Percentiles rank a stretch among this genome's conserved stretches.
Evolutionary conservation across 37 sponge, comb jelly and placozoan species (phyloP).

Genomic region (Bolinopsis microptera): DNA sequence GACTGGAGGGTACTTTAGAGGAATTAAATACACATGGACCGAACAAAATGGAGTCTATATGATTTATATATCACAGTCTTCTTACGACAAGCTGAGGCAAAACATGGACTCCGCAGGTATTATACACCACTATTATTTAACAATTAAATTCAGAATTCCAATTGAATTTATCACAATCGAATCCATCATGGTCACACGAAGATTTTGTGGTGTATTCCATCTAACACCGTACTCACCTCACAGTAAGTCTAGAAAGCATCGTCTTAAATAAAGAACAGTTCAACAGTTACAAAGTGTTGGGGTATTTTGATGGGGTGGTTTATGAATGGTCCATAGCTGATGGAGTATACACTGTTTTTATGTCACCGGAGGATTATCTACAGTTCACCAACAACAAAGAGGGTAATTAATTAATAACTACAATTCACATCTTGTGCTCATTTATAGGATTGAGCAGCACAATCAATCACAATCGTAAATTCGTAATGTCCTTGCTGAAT

Average conservation of each 20-base stretch:
- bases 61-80: background rate
- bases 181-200: no score
- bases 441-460: no score
- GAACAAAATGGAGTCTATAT: background rate
- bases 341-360: background rate
- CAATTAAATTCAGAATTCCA: no score
- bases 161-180: no score
- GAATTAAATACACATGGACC: background rate
- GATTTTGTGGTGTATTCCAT: no score
- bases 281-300: background rate
- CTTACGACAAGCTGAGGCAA: background rate
- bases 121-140: no score
- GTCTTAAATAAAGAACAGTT: background rate
- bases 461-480: no score
- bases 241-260: background rate
- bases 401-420: no score
- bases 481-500: no score
- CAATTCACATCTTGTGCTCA: no score
- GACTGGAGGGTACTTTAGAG: background rate
- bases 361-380: background rate
- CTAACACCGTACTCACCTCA: no score
- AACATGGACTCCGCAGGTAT: background rate
- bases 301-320: background rate
- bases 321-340: background rate
- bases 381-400: background rate